Conservation (phyloP, 2,888 invertebrate species). For the Geophilus truncorum region DNA sequence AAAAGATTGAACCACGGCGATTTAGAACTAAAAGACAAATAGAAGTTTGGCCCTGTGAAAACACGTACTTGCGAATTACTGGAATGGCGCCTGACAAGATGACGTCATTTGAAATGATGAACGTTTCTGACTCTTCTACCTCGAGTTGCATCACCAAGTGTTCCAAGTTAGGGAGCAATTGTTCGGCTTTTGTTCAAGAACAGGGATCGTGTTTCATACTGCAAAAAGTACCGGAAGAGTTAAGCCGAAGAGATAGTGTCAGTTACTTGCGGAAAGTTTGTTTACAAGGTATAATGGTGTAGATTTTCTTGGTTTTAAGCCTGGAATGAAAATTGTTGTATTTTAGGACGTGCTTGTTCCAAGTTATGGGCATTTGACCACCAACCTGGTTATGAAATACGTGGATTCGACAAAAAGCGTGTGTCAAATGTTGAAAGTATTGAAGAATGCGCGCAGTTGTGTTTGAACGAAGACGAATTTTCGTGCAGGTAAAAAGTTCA, state of each 20-base stretch:
- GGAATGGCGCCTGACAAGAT: background rate
- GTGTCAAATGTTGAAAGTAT: constrained; percentile 60
- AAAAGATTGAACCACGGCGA: background rate
- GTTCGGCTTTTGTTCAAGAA: background rate
- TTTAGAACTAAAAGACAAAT: background rate
- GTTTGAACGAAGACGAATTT: constrained; percentile 52
- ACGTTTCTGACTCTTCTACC: background rate
- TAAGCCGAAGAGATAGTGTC: background rate
- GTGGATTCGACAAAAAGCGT: constrained; percentile 61
- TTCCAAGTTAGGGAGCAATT: background rate
- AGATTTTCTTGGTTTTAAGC: background rate
- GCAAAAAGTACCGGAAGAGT: background rate
- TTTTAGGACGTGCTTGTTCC: background rate
- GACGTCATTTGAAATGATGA: background rate
- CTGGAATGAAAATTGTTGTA: background rate
- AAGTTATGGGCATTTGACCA: constrained; percentile 66
- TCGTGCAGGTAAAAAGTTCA: constrained; percentile 31
- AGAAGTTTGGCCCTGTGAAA: background rate
- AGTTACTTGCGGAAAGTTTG: constrained; percentile 16
- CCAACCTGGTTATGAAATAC: constrained; percentile 67
- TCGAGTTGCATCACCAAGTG: background rate
- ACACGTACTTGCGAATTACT: background rate
- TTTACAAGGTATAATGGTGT: constrained; percentile 11
- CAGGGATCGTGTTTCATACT: background rate
- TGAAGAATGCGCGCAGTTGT: constrained; percentile 63